Evolutionary conservation across 2,888 invertebrate species (phyloP), one percentile per base, ranked within the genome.

Genomic region (Leptogaster cylindrica): DNA sequence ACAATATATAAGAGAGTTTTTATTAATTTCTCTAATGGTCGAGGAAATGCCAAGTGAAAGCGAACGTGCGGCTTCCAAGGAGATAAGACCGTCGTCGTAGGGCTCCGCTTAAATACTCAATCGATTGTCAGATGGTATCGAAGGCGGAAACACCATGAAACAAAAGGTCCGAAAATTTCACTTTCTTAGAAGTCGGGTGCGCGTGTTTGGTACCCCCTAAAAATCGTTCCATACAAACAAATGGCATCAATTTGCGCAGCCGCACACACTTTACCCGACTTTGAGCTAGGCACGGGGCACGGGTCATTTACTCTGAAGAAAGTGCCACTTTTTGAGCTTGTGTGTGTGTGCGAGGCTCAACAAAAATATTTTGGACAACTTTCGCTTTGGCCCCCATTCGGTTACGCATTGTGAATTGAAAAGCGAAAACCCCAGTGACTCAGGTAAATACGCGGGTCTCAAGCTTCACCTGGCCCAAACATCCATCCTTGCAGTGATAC

Each of bases 341-440:
- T 36, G 2, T n/a, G n/a, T n/a, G 36, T 36, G 36, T n/a, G 36
- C 10, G 36, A 12, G 36, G 36, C n/a, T 4, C 4, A 6, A 7
- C 3, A 36, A 1, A n/a, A 36, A 36, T 4, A 12, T 31, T 31
- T 36, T 36, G 7, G 36, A 36, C 36, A 36, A 36, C 36, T 36
- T 36, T 36, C 36, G 2, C 36, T 36, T 36, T 36, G 36, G 36
- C 36, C 36, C 36, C 36, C 36, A 12, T 36, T 36, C n/a, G n/a
- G 36, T 36, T 36, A 36, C 36, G 36, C 36, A 36, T n/a, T 36
- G 10, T 36, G 36, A 36, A 36, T 36, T 36, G 36, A 36, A 36
- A 36, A 36, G 36, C 36, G 36, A 36, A 36, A 36, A 10, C 14
- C 36, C n/a, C n/a, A n/a, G n/a, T n/a, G 36, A 10, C 36, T 4